Evolutionary conservation across 1,140 invertebrate species (phyloP), one percentile per base, ranked within the genome.

Genomic region (Lasaia peninsularis): DNA sequence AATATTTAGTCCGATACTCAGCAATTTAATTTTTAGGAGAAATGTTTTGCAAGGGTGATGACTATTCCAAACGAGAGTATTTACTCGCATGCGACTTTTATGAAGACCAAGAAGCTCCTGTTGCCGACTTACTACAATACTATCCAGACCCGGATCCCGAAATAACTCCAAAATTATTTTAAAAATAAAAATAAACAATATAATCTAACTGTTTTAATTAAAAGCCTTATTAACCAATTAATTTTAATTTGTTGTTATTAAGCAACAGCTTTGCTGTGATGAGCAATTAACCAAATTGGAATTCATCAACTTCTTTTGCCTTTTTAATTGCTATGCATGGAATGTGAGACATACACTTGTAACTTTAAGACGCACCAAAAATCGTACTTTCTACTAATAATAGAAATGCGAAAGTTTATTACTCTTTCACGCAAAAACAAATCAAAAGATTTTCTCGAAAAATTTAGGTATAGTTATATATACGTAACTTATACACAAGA

Each of bases 11-110:
- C n/a, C n/a, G n/a, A n/a, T n/a, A n/a, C n/a, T n/a, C n/a, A n/a
- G 8, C 24, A 28, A 28, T 28, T 28, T 28, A 7, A 6, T 28
- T 56, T 58, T 51, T 52, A 88, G 85, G 85, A 61, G 82, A 88
- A 71, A 80, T 88, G 74, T 86, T 86, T 70, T 88, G 85, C 53
- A 86, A 86, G 63, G 85, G 85, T 10, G 85, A 88, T 21, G 82
- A 86, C 55, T 88, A 88, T 63, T 88, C 85, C 0, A 88, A 88
- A 59, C 69, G 85, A 18, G 85, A 88, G 63, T 88, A 76, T 62
- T 71, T 88, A 52, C 60, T 88, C 18, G 85, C 85, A 0, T 88
- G 85, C 65, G 85, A 88, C 44, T 88, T 88, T 58, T 88, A 85
- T 31, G 85, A 88, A 63, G 85, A 88, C 51, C 82, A 88, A 67